Evolutionary conservation across 2,888 invertebrate species (phyloP).

Genomic region (Liopterus haemorrhoidalis): DNA sequence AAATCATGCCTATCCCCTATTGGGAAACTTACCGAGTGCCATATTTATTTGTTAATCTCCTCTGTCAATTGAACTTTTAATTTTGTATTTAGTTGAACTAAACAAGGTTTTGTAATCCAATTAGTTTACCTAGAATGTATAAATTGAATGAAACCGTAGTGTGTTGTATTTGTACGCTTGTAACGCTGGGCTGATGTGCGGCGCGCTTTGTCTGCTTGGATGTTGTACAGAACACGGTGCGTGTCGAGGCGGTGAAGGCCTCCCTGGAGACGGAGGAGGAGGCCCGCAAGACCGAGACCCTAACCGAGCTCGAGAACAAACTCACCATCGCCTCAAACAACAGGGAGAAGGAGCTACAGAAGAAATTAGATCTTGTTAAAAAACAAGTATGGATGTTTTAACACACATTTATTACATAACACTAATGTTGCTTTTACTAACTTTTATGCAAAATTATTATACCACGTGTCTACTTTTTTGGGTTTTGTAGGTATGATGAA

Average conservation of each 20-base stretch:
- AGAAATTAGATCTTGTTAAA: constrained; percentile 76
- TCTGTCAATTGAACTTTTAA: constrained; percentile 11
- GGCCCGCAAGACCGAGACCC: constrained; percentile 44
- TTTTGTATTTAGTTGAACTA: constrained; percentile 14
- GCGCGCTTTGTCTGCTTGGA: too few relatives aligned
- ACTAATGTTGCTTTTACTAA: neutral
- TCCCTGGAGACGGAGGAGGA: constrained; percentile 37
- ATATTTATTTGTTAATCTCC: neutral
- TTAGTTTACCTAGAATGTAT: too few relatives aligned
- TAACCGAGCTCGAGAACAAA: constrained; percentile 58
- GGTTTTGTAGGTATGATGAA: too few relatives aligned
- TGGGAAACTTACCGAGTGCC: too few relatives aligned
- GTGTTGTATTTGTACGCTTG: too few relatives aligned
- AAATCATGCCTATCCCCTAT: too few relatives aligned
- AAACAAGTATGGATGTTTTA: constrained; percentile 64
- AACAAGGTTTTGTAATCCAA: too few relatives aligned
- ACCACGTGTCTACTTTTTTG: too few relatives aligned
- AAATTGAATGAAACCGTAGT: too few relatives aligned
- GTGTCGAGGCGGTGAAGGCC: constrained; percentile 41
- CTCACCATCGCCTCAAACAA: constrained; percentile 76
- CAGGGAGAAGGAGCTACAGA: constrained; percentile 77
- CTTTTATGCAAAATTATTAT: too few relatives aligned
- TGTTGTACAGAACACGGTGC: constrained; percentile 25
- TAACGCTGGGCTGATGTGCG: too few relatives aligned
- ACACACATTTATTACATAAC: constrained; percentile 1